A percentile compares a stretch with the other conserved stretches of the same genome.
Evolutionary conservation across 2,113 vertebrate species (phyloP).

Genomic region (Eclectus roratus): DNA sequence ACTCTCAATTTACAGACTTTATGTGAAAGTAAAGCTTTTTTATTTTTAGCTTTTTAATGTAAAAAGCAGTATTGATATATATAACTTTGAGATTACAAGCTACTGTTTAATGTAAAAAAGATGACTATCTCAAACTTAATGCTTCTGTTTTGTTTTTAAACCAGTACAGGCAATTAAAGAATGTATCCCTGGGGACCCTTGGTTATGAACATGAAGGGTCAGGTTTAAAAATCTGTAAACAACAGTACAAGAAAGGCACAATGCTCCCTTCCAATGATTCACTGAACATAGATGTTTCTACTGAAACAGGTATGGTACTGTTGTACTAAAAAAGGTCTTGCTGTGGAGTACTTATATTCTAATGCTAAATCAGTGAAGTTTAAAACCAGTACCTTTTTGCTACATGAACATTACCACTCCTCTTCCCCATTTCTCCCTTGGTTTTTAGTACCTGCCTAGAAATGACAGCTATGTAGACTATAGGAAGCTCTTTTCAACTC

Average conservation of each 20-base stretch:
- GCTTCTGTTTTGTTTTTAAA: constrained; percentile 41
- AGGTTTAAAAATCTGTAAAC: constrained; percentile 86
- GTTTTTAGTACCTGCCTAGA: neutral
- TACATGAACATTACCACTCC: neutral
- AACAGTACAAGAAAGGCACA: constrained; percentile 80
- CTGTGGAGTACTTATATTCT: neutral
- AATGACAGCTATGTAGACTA: neutral
- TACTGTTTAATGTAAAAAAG: neutral
- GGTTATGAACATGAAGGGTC: constrained; percentile 77
- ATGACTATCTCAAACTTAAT: neutral
- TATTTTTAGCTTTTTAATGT: no score
- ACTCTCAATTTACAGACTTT: neutral
- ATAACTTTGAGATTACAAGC: neutral
- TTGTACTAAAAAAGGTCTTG: neutral
- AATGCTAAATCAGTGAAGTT: neutral
- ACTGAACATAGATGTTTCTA: constrained; percentile 80
- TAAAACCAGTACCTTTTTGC: neutral
- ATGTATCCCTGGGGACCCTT: constrained; percentile 84
- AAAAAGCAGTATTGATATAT: neutral
- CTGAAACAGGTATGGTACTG: constrained; percentile 80
- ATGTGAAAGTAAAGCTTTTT: neutral
- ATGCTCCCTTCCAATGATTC: constrained; percentile 75
- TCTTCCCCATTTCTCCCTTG: neutral
- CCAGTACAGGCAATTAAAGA: constrained; percentile 84
- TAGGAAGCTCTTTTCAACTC: neutral